Percentiles rank a stretch among this genome's conserved stretches.
Evolutionary conservation across 2,113 vertebrate species (phyloP).

Genomic region (Poeciliopsis turrubarensis): DNA sequence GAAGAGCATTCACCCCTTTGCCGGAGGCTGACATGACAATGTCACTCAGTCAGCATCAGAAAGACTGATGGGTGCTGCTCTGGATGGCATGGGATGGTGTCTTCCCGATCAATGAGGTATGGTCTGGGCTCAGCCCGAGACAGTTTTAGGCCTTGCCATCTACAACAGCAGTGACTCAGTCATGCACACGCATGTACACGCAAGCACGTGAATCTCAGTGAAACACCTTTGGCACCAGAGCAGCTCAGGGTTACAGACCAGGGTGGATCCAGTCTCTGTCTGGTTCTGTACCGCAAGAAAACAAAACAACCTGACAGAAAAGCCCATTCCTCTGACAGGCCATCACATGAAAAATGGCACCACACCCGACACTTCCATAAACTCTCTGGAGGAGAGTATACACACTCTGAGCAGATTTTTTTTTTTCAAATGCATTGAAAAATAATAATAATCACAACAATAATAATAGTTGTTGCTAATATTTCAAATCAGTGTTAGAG

Average conservation of each 20-base stretch:
- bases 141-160: constrained; percentile 34
- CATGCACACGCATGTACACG: background rate
- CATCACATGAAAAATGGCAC: constrained; percentile 25
- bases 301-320: constrained; percentile 14
- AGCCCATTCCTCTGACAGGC: constrained; percentile 17
- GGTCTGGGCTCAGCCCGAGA: constrained; percentile 27
- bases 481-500: background rate
- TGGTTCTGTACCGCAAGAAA: constrained; percentile 1
- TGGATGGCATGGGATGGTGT: constrained; percentile 1
- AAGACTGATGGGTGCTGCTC: constrained; percentile 14
- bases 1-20: too few species aligned
- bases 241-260: background rate
- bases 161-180: constrained; percentile 21
- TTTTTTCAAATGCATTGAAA: background rate
- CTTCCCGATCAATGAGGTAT: constrained; percentile 13
- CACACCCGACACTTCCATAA: constrained; percentile 17
- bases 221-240: constrained; percentile 29
- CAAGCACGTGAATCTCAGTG: constrained; percentile 29
- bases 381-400: background rate
- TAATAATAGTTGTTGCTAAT: background rate
- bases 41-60: background rate
- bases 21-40: background rate
- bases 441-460: too few species aligned
- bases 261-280: background rate
- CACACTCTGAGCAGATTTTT: background rate